Percentiles rank a stretch among this genome's conserved stretches.
These are phyloP conservation scores for Alces alces DNA, from an alignment of 2,113 vertebrate genomes.

Conservation along the genomic window DNA sequence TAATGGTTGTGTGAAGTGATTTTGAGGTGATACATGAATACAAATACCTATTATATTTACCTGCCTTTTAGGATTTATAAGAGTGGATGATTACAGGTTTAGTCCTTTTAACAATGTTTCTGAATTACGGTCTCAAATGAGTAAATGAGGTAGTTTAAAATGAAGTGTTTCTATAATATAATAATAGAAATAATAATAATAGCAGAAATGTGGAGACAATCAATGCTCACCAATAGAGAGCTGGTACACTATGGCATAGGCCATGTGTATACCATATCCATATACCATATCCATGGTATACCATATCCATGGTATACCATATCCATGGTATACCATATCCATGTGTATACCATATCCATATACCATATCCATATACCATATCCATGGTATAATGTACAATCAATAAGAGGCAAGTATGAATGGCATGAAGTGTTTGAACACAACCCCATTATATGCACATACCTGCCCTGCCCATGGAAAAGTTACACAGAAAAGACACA, in stretches of 20 bases:
- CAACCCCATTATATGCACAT: not conserved
- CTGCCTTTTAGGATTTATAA: not conserved
- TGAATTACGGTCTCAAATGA: not conserved
- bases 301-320: no score
- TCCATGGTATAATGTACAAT: no score
- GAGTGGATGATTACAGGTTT: not conserved
- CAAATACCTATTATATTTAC: not conserved
- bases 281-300: no score
- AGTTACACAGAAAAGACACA: not conserved
- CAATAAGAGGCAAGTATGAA: not conserved
- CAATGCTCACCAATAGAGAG: not conserved
- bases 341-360: no score
- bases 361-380: no score
- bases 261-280: no score
- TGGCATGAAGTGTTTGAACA: not conserved
- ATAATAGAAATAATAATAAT: not conserved
- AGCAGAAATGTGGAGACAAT: not conserved
- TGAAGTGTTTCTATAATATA: not conserved
- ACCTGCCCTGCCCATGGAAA: not conserved
- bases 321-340: no score
- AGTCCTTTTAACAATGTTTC: not conserved
- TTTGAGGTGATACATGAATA: not conserved
- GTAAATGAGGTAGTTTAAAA: not conserved
- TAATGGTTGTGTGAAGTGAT: not conserved
- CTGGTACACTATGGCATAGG: no score